Evolutionary conservation across 2,888 invertebrate species (phyloP).

Genomic region (Euphydryas editha): DNA sequence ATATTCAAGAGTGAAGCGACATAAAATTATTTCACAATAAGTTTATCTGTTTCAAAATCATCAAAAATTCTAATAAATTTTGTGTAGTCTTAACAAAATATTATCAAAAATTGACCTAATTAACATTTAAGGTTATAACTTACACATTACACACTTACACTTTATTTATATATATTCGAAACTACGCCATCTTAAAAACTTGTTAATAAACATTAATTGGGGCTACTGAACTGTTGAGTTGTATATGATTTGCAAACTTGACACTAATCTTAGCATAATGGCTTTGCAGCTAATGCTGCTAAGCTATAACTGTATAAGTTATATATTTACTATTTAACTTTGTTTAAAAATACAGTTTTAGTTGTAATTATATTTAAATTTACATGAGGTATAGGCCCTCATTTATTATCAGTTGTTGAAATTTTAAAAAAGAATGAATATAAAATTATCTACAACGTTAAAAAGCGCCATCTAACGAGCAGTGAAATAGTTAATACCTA

Average conservation of each 20-base stretch:
- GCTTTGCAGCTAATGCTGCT: neutral
- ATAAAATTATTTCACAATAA: no score
- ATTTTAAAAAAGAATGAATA: neutral
- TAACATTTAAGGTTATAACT: no score
- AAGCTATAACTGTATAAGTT: neutral
- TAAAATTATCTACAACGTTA: neutral
- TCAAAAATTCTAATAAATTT: no score
- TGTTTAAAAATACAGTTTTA: neutral
- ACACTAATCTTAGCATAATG: neutral
- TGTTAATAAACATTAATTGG: neutral
- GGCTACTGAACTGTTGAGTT: neutral
- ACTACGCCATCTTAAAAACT: no score
- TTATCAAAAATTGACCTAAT: no score
- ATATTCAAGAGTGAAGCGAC: no score
- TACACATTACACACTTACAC: no score
- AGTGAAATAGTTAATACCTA: no score
- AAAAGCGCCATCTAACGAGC: conserved; percentile 21
- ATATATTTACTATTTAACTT: neutral
- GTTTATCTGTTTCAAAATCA: no score
- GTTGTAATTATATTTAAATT: neutral
- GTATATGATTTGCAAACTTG: neutral
- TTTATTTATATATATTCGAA: no score
- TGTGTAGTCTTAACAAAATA: no score
- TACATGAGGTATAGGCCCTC: neutral
- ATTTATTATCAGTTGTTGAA: neutral